These are phyloP conservation scores for Apogon talboti DNA, from an alignment of 2,797 vertebrate species.

Conservation along the genomic window DNA sequence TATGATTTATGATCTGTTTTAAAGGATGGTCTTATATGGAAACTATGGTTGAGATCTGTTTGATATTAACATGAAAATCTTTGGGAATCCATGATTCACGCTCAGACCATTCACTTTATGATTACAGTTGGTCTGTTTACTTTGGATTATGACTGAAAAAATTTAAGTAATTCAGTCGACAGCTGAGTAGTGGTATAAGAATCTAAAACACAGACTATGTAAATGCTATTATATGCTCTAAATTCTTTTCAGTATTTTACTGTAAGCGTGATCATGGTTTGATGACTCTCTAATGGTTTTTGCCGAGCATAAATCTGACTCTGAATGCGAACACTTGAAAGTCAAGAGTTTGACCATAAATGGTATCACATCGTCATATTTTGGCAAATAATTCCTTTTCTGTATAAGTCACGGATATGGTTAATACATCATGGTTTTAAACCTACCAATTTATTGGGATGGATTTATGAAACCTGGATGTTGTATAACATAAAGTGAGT, in stretches of 20 bases:
- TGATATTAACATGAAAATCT: background rate
- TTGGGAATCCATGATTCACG: background rate
- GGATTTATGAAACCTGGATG: conserved; percentile 35
- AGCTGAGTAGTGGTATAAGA: conserved; percentile 17
- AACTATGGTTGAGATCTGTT: conserved; percentile 27
- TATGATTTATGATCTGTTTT: too few species aligned
- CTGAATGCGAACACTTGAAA: conserved; percentile 33
- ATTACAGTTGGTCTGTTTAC: conserved; percentile 14
- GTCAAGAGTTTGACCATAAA: conserved; percentile 66
- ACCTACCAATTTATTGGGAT: conserved; percentile 44
- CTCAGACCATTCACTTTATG: conserved; percentile 18
- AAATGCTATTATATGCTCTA: conserved; percentile 38
- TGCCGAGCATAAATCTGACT: conserved; percentile 66
- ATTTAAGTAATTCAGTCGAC: background rate
- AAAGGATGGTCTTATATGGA: background rate
- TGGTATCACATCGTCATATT: conserved; percentile 53
- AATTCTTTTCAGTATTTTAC: conserved; percentile 33
- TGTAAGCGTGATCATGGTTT: conserved; percentile 51
- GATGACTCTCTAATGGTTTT: conserved; percentile 55
- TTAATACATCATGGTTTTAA: conserved; percentile 27
- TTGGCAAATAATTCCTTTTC: conserved; percentile 51
- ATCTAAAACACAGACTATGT: conserved; percentile 38
- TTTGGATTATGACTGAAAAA: conserved; percentile 38
- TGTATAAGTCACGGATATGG: conserved; percentile 38
- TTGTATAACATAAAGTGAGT: conserved; percentile 1